Evolutionary conservation across 2,797 vertebrate genomes (phyloP).

Genomic region (Kryptopterus vitreolus): DNA sequence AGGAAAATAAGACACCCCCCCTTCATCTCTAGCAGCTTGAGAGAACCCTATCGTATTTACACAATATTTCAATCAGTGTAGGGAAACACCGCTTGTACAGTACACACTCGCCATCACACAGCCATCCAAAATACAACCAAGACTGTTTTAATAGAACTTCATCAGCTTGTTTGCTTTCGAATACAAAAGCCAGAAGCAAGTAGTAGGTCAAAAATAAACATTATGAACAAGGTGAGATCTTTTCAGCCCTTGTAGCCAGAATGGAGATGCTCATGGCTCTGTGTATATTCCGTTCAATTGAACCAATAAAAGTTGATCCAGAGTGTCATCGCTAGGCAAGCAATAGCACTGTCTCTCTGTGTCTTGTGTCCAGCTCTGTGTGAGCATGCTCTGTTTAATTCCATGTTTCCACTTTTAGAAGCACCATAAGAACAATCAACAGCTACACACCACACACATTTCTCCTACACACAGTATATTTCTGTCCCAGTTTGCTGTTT

Average conservation of each 20-base stretch:
- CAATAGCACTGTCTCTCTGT: slow-evolving; percentile 56
- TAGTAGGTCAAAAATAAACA: slow-evolving; percentile 12
- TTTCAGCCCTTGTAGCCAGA: slow-evolving; percentile 27
- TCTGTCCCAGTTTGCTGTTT: slow-evolving; percentile 37
- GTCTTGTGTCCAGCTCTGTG: slow-evolving; percentile 57
- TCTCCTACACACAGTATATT: slow-evolving; percentile 42
- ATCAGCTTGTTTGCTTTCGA: background rate
- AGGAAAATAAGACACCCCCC: slow-evolving; percentile 31
- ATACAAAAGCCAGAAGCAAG: slow-evolving; percentile 11
- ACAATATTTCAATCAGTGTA: slow-evolving; percentile 30
- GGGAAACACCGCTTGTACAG: slow-evolving; percentile 2
- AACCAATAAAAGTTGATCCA: slow-evolving; percentile 22
- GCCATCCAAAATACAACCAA: slow-evolving; percentile 18
- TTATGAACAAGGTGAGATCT: background rate
- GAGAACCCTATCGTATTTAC: slow-evolving; percentile 26
- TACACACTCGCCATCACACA: background rate
- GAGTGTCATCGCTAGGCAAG: slow-evolving; percentile 37
- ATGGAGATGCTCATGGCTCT: slow-evolving; percentile 17
- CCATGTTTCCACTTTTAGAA: slow-evolving; percentile 44
- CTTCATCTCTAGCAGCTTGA: slow-evolving; percentile 38
- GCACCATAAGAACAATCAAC: slow-evolving; percentile 44
- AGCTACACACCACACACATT: slow-evolving; percentile 44
- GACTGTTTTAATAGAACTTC: slow-evolving; percentile 17
- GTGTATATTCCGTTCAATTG: slow-evolving; percentile 37
- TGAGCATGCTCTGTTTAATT: slow-evolving; percentile 60